A percentile compares a stretch with the other conserved stretches of the same genome.
Conservation (phyloP, 2,113 vertebrate species). For the Pterocles burchelli region DNA sequence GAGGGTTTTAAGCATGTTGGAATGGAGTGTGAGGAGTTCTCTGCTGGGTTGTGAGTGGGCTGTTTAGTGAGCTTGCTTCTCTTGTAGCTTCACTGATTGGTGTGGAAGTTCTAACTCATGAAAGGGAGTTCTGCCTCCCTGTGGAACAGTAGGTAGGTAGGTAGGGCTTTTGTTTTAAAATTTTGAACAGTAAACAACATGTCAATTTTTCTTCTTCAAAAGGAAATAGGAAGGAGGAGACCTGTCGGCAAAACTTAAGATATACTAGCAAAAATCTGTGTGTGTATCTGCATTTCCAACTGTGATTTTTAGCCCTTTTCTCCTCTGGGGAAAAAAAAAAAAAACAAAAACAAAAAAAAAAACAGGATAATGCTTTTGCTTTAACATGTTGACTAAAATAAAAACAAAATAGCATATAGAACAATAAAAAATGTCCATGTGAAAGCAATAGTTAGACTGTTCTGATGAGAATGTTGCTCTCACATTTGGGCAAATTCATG, state of each 20-base stretch:
- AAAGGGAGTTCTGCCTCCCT: neutral
- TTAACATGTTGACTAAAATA: neutral
- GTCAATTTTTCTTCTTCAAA: neutral
- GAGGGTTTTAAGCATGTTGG: neutral
- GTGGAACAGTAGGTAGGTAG: neutral
- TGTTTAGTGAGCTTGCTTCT: neutral
- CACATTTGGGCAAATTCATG: fast-evolving
- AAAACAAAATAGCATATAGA: neutral
- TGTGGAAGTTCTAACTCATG: neutral
- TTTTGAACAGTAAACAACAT: neutral
- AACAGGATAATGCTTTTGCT: neutral
- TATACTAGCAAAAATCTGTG: neutral
- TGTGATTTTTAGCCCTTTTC: neutral
- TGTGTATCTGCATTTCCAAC: neutral
- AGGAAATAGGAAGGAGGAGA: neutral
- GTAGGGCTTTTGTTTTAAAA: neutral
- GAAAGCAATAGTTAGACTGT: neutral
- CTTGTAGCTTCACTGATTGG: neutral
- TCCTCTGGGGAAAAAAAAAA: neutral
- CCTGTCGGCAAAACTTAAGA: neutral
- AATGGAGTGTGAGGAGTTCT: neutral
- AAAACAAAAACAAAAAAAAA: neutral
- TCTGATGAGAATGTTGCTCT: neutral
- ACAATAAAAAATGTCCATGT: neutral
- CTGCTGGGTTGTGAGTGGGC: neutral